phyloP scores from a whole-genome alignment of 2,797 vertebrate species.

The Uromys caudimaculatus region DNA sequence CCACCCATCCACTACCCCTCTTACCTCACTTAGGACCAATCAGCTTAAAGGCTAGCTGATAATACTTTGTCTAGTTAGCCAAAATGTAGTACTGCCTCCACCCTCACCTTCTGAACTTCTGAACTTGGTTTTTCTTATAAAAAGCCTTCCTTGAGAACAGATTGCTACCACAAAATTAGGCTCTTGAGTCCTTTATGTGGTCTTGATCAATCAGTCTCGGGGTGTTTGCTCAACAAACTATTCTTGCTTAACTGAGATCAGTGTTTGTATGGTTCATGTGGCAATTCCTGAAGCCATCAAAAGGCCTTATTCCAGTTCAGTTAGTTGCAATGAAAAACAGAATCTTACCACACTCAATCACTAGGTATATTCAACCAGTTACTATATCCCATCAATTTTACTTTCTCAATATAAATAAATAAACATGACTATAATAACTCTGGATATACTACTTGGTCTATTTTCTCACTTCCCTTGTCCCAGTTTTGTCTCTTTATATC shows the following conservation, averaged over 20 bases:
- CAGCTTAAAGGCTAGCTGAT: not conserved
- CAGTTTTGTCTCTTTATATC: not conserved
- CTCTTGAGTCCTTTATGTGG: not conserved
- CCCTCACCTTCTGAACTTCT: not conserved
- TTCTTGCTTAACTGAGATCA: not conserved
- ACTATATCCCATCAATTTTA: not conserved
- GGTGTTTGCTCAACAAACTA: not conserved
- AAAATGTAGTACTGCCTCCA: not conserved
- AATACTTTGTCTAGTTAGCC: not conserved
- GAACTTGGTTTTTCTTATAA: not conserved
- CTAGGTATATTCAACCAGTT: not conserved
- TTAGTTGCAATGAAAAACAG: not conserved
- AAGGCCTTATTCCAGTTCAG: not conserved
- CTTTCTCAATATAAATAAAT: slow-evolving; percentile 49
- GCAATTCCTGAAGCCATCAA: not conserved
- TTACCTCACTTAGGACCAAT: not conserved
- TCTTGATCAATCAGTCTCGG: not conserved
- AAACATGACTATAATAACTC: not conserved
- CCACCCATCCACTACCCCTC: not conserved
- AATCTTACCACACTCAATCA: not conserved
- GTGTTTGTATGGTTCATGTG: not conserved
- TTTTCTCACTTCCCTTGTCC: slow-evolving; percentile 16
- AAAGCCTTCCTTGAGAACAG: not conserved
- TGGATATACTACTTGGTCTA: not conserved
- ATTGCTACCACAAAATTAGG: not conserved